Evolutionary conservation across 92 coral and sea anemone genomes (phyloP), one percentile per base, ranked within the genome.

Genomic region (Muricea muricata): DNA sequence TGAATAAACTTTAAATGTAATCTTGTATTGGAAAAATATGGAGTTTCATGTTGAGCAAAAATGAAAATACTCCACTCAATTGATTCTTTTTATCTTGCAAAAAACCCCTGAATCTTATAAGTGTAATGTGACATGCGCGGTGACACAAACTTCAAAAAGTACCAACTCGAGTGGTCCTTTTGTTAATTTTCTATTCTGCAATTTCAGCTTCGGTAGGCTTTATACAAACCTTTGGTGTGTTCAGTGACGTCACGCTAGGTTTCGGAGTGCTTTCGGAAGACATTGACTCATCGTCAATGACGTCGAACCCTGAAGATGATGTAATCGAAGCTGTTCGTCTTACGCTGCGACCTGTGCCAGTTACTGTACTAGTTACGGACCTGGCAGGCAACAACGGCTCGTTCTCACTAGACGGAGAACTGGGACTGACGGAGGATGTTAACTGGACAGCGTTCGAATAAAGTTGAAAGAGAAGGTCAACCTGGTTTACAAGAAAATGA

Each of bases 301-400:
- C 92, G 39, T 97, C 99, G 30, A 88, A 75, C 29, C 92, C 93
- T 1, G 98, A 94, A 42, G 96, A 92, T 58, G 99, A 96, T 13
- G 94, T 85, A 41, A 86, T 47, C 20, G 99, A 96, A 28, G 84
- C 67, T 47, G 93, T 89, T 48, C 94, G 93, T 65, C 88, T 91
- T 50, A 75, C 85, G 66, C 42, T 79, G 78, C 83, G 89, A 47
- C 71, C 80, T 1, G 87, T 84, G 20, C 91, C 69, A 21, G 90
- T 71, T 6, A 92, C 91, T 6, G 70, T 25, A 32, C n/a, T 35
- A n/a, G 70, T 7, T 20, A 57, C 23, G 20, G 70, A 78, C 70
- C 55, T 78, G 10, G 83, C 30, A 39, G 45, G 47, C 4, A 20
- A 37, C 35, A 40, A 54, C 29, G 83, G 9, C 25, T 55, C 83